These are phyloP conservation scores for Dolomedes plantarius DNA, from an alignment of 2,888 invertebrate species.

Conservation along the genomic window DNA sequence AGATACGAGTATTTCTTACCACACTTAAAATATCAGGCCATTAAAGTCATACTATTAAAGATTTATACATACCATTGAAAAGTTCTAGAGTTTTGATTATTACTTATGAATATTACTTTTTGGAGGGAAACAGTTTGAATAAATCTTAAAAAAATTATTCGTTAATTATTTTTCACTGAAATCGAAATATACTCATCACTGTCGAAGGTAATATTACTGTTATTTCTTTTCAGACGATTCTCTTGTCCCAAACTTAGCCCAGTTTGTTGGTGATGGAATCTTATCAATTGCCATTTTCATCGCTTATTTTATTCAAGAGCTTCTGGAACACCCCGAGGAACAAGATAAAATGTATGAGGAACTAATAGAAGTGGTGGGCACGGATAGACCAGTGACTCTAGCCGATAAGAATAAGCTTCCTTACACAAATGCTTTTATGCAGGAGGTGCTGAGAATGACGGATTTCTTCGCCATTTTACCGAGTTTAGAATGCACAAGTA, in stretches of 20 bases:
- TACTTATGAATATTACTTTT: no score
- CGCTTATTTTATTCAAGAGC: neutral
- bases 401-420: constrained; percentile 34
- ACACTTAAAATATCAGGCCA: no score
- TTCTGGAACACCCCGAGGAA: constrained; percentile 13
- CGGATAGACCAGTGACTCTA: neutral
- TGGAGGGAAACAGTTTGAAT: no score
- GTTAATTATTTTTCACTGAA: no score
- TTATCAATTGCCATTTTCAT: constrained; percentile 6
- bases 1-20: no score
- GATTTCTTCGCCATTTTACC: constrained; percentile 18
- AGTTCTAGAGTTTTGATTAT: no score
- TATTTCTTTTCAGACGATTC: constrained; percentile 13
- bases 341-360: constrained; percentile 42
- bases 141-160: no score
- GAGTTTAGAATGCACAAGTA: constrained; percentile 16
- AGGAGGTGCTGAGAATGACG: constrained; percentile 7
- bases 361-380: constrained; percentile 20
- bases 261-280: constrained; percentile 34
- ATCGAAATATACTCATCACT: no score
- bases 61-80: no score
- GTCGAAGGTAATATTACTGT: no score
- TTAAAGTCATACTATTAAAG: no score
- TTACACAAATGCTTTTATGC: constrained; percentile 22
- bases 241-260: constrained; percentile 2